A percentile compares a stretch with the other conserved stretches of the same genome.
Conservation (phyloP, 2,888 invertebrate species). For the Augiades crinisus region DNA sequence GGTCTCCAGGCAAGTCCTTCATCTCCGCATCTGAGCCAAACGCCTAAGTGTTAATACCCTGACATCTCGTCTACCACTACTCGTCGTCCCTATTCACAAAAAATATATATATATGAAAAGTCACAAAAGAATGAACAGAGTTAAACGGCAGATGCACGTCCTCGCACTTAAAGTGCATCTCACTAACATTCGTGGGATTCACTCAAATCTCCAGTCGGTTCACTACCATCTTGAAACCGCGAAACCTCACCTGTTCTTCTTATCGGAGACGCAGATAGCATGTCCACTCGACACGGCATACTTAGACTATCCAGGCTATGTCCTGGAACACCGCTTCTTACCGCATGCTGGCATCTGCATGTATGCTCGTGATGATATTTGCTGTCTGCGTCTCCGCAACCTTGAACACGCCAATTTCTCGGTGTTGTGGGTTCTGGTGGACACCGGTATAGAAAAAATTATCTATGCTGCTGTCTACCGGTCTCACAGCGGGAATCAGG, state of each 20-base stretch:
- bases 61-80: too few relatives aligned
- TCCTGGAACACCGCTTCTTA: constrained; percentile 10
- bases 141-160: not conserved
- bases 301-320: constrained; percentile 19
- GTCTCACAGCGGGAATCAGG: not conserved
- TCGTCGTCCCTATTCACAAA: constrained; percentile 1
- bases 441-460: not conserved
- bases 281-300: constrained; percentile 7
- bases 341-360: not conserved
- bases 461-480: constrained; percentile 84
- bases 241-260: constrained; percentile 11
- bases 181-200: not conserved
- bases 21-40: too few relatives aligned
- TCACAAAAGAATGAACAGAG: not conserved
- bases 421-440: constrained; percentile 12
- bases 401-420: constrained; percentile 42
- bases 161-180: not conserved
- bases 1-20: constrained; percentile 18
- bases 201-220: not conserved
- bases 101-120: not conserved
- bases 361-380: not conserved
- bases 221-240: constrained; percentile 3
- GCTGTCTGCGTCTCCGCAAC: not conserved
- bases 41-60: too few relatives aligned
- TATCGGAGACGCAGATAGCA: constrained; percentile 23